Base-by-base conservation (phyloP, 2,113 vertebrate genomes). In the Esox niger region DNA sequence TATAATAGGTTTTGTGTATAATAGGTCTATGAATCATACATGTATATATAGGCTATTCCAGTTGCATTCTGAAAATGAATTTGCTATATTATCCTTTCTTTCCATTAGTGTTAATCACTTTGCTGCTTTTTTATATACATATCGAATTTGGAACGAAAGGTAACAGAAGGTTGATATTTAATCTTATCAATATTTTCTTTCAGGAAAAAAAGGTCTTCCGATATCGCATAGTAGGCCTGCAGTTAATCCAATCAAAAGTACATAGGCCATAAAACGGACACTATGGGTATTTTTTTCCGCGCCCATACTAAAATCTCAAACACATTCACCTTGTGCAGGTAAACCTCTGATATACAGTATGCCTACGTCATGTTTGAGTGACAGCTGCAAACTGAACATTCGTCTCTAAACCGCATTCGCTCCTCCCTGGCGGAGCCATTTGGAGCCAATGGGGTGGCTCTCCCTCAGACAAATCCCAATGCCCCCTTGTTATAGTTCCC, bases 261-360 rank as follows among this genome's bases (percentile, higher is more conserved):
- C 5, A 38, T 30, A 61, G 30, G n/a, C 27, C 46, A 30, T 38
- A 55, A 67, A 54, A 69, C 17, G 8, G 32, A 79, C 63, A 80
- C 79, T 35, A 67, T 69, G 46, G 63, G 78, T 64, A 75, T 10
- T 43, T 0, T 38, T 17, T 76, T 57, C 68, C 79, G 64, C 84
- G 84, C 83, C 78, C 80, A 81, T 76, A 70, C 79, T n/a, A 52
- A 21, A 52, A 52, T 21, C 70, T 72, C 66, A 20, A 58, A 62
- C 75, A 73, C 70, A 64, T 79, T 87, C 88, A 88, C 89, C 88
- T 90, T 82, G 74, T 73, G 75, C 89, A 92, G 90, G 90, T 92
- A 87, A 91, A 69, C 66, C 58, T 59, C 73, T 11, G 75, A 77
- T 77, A 77, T 67, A 62, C 71, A 62, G 78, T 61, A n/a, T n/a